Evolutionary conservation across 2,797 vertebrate species (phyloP).

Genomic region (Potorous gilbertii): DNA sequence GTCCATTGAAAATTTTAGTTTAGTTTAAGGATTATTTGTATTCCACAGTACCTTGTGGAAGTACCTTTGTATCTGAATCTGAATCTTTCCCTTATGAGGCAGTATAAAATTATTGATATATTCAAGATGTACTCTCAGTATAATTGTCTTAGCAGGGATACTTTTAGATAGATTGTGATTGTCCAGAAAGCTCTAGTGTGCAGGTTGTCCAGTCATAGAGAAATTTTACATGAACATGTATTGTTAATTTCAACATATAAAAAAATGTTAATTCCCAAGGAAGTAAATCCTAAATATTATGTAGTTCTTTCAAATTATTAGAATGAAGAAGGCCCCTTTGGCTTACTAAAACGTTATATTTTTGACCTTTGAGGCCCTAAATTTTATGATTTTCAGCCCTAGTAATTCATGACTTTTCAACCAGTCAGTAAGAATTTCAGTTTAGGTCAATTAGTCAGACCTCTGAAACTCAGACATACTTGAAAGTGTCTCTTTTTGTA

Average conservation of each 20-base stretch:
- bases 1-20: not conserved
- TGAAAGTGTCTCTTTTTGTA: not conserved
- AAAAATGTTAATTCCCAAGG: not conserved
- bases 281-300: not conserved
- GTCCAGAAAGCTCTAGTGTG: not conserved
- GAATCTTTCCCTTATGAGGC: not conserved
- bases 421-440: not conserved
- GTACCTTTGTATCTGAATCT: not conserved
- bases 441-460: not conserved
- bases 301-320: not conserved
- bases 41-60: not conserved
- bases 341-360: not conserved
- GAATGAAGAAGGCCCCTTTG: not conserved
- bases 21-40: not conserved
- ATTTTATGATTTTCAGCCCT: not conserved
- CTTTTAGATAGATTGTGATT: not conserved
- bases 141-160: not conserved
- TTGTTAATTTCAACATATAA: not conserved
- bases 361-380: not conserved
- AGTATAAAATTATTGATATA: not conserved
- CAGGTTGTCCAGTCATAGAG: not conserved
- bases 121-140: not conserved
- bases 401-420: not conserved
- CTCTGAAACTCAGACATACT: not conserved
- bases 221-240: not conserved